phyloP scores from a whole-genome alignment of 2,113 vertebrate species.

The Malurus melanocephalus region DNA sequence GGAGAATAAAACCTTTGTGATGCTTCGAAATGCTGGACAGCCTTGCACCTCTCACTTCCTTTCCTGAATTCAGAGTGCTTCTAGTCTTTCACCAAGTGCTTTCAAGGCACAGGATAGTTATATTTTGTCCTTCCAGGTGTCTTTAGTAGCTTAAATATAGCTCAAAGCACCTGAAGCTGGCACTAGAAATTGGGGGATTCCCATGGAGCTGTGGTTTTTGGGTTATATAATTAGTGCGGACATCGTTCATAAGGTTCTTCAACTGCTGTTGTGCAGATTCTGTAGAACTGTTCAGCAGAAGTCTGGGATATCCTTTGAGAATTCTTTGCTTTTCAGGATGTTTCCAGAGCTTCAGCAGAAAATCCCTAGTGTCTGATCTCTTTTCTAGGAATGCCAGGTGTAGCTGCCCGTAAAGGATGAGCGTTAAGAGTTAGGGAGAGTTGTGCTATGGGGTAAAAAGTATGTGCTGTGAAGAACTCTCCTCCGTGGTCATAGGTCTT shows the following conservation, averaged over 20 bases:
- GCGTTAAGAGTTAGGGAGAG: accelerated
- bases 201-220: background rate
- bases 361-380: background rate
- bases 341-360: background rate
- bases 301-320: background rate
- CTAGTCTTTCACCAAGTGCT: background rate
- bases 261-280: background rate
- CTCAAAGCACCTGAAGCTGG: background rate
- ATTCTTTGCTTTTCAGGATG: background rate
- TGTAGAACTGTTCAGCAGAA: background rate
- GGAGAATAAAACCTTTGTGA: background rate
- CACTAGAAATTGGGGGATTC: background rate
- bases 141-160: background rate
- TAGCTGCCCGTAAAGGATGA: background rate
- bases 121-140: background rate
- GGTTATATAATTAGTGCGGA: background rate
- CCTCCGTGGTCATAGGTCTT: background rate
- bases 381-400: background rate
- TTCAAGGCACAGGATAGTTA: background rate
- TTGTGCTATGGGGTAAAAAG: background rate
- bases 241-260: background rate
- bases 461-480: background rate
- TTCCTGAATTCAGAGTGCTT: background rate
- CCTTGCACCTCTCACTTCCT: background rate
- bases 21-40: background rate